Evolutionary conservation across 1,140 invertebrate genomes (phyloP), one percentile per base, ranked within the genome.

Genomic region (Aphis craccivora): DNA sequence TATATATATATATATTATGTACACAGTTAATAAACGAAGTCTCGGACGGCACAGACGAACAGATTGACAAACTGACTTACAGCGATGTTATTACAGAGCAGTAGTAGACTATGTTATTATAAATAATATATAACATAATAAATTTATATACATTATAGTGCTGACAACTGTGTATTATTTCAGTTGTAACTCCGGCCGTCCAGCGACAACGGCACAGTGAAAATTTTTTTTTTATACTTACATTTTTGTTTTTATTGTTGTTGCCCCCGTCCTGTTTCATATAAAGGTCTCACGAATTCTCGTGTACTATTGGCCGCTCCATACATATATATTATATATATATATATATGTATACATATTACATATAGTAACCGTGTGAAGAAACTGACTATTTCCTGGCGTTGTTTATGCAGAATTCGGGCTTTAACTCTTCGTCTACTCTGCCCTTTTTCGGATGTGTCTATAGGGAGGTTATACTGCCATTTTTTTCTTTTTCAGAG

Each of bases 41-140:
- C 48, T 53, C 87, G 48, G 87, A 55, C 35, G 48, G 40, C 88
- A 55, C 35, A 53, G n/a, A 55, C 51, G 8, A 35, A 37, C 88
- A 40, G 40, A 89, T 89, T 89, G 35, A 53, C 60, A 40, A 84
- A 48, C 22, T 23, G 9, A 89, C 88, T 8, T 18, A 89, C n/a
- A 51, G 23, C 48, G 35, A 53, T 53, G 88, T 89, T 89, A 89
- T 89, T 55, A 89, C 88, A 89, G 51, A 53, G 88, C 51, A 40
- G 48, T 18, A 51, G 48, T 83, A 83, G 22, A 9, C 81, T 11
- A 40, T 83, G 81, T 40, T 83, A 83, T 83, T 11, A 76, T 76
- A n/a, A 76, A 76, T 76, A 76, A 76, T 76, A 76, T 76, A 76
- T 76, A n/a, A 76, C n/a, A 67, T 60, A 11, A 60, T 60, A 60